Evolutionary conservation across 2,888 invertebrate species (phyloP).

Genomic region (Lumbricus terrestris): DNA sequence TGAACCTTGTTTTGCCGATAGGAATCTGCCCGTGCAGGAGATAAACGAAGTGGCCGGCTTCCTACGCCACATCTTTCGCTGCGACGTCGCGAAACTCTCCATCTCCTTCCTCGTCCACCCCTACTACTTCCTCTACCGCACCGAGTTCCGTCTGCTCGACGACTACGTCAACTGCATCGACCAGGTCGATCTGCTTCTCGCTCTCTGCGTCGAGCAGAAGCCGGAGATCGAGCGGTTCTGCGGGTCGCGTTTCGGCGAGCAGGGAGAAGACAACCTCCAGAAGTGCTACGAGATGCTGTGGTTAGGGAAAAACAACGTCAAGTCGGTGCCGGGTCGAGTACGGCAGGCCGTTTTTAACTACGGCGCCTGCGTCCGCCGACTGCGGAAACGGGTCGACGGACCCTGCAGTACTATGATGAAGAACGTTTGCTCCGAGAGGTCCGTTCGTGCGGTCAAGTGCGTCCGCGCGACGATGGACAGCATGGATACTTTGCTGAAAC

Average conservation of each 20-base stretch:
- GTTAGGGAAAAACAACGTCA: neutral
- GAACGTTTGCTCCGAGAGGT: neutral
- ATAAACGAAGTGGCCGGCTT: neutral
- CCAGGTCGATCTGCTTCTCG: neutral
- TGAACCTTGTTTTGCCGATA: no score
- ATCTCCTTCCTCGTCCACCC: neutral
- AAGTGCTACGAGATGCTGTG: neutral
- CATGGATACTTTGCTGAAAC: slow-evolving; percentile 12
- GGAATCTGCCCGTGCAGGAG: neutral
- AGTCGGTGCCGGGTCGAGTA: neutral
- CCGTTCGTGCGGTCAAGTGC: slow-evolving; percentile 21
- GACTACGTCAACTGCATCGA: neutral
- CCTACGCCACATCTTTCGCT: neutral
- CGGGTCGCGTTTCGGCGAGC: neutral
- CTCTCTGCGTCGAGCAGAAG: neutral
- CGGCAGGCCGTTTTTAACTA: neutral
- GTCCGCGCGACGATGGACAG: slow-evolving; percentile 29
- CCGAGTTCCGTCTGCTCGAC: neutral
- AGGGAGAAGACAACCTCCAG: neutral
- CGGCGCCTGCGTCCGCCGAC: neutral
- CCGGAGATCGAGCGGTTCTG: neutral
- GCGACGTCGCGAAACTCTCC: neutral
- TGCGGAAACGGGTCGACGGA: neutral
- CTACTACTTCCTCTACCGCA: neutral
- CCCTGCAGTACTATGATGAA: neutral